Evolutionary conservation across 2,113 vertebrate genomes (phyloP).

Genomic region (Phyllostomus hastatus): DNA sequence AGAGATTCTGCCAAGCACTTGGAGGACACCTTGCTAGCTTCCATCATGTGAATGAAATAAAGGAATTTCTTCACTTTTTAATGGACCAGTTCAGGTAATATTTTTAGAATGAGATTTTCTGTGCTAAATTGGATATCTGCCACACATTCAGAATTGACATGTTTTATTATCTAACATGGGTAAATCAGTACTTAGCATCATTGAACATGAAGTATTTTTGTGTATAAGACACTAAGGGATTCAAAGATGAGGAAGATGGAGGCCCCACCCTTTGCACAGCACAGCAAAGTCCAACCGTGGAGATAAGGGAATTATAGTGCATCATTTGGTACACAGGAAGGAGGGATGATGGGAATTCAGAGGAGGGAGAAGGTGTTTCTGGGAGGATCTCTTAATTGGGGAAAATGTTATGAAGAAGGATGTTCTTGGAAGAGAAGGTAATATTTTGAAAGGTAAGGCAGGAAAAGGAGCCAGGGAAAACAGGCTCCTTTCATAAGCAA

Average conservation of each 20-base stretch:
- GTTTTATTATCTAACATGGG: not conserved
- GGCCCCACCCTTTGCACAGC: not conserved
- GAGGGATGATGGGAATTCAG: not conserved
- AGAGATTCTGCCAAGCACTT: conserved; percentile 91
- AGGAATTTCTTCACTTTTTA: conserved; percentile 83
- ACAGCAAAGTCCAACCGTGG: not conserved
- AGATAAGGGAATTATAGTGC: not conserved
- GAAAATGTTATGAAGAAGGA: not conserved
- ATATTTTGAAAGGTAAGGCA: not conserved
- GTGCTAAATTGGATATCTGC: not conserved
- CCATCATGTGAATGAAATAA: conserved; percentile 83
- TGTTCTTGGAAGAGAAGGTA: not conserved
- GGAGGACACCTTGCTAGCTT: conserved; percentile 94
- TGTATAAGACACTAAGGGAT: not conserved
- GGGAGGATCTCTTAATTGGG: not conserved
- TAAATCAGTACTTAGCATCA: not conserved
- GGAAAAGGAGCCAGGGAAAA: not conserved
- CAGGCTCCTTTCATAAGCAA: not conserved
- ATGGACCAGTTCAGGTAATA: conserved; percentile 87
- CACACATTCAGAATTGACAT: not conserved
- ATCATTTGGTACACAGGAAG: not conserved
- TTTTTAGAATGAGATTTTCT: conserved; percentile 20
- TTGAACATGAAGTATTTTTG: not conserved
- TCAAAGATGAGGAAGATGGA: not conserved
- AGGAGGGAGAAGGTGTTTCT: not conserved